Conservation (phyloP, 2,888 invertebrate species). For the Allolobophora icterica region DNA sequence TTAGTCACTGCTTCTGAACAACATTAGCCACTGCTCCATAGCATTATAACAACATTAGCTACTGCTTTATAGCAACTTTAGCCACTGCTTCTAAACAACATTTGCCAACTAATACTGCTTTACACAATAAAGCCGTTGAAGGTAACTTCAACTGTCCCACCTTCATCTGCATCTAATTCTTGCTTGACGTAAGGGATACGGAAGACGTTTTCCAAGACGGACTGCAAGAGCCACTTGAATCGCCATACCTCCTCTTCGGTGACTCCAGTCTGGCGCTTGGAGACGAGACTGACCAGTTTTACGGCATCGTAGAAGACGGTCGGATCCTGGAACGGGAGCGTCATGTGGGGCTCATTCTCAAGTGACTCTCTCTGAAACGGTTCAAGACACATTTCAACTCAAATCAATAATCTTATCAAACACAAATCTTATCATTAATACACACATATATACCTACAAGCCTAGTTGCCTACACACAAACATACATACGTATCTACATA, state of each 20-base stretch:
- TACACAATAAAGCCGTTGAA: no score
- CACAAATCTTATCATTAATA: no score
- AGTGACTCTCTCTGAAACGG: slow-evolving; percentile 13
- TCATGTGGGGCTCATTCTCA: not conserved
- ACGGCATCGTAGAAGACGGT: slow-evolving; percentile 29
- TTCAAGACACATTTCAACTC: not conserved
- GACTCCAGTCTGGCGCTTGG: slow-evolving; percentile 29
- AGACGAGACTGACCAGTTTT: slow-evolving; percentile 22
- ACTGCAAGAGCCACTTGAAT: slow-evolving; percentile 30
- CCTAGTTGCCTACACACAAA: not conserved
- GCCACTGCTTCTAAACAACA: no score
- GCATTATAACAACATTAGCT: not conserved
- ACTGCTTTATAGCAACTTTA: not conserved
- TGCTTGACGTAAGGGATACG: not conserved
- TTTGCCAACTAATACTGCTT: no score
- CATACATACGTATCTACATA: not conserved
- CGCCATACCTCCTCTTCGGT: slow-evolving; percentile 27
- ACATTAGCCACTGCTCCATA: not conserved
- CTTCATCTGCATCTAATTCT: not conserved
- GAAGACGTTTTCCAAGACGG: slow-evolving; percentile 21
- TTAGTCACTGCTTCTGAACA: no score
- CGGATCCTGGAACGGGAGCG: slow-evolving; percentile 23
- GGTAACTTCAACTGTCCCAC: not conserved
- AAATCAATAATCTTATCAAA: not conserved
- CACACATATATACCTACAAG: not conserved